Conservation (phyloP, 2,797 vertebrate genomes). For the Tiaroga cobitis region DNA sequence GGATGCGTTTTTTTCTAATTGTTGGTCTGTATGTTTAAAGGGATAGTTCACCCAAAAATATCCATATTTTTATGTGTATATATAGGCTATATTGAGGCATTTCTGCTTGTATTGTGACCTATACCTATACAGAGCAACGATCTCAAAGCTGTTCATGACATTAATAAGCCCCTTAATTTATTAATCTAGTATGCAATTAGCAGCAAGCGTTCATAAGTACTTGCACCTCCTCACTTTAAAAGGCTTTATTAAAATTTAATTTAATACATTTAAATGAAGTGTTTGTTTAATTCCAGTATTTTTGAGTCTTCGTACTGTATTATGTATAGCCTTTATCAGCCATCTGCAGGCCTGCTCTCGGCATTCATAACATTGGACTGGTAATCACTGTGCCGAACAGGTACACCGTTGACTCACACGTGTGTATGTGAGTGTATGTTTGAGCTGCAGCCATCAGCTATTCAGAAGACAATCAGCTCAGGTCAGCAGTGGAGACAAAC, state of each 20-base stretch:
- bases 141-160: neutral
- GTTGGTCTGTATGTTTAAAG: neutral
- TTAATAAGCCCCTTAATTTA: neutral
- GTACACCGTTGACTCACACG: neutral
- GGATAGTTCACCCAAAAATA: neutral
- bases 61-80: no score
- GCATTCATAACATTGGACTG: neutral
- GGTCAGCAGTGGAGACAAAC: neutral
- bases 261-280: neutral
- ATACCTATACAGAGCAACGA: neutral
- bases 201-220: neutral
- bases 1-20: neutral
- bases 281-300: neutral
- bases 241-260: neutral
- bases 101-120: no score
- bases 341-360: neutral
- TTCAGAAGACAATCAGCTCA: slow-evolving; percentile 13
- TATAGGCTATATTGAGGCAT: no score
- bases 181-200: neutral
- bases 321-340: neutral
- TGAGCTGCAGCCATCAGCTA: slow-evolving; percentile 4
- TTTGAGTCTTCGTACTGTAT: neutral
- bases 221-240: neutral
- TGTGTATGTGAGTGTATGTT: neutral
- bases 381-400: slow-evolving; percentile 15